Conservation (phyloP, 64 coral and sea anemone species). For the Dendronephthya gigantea region DNA sequence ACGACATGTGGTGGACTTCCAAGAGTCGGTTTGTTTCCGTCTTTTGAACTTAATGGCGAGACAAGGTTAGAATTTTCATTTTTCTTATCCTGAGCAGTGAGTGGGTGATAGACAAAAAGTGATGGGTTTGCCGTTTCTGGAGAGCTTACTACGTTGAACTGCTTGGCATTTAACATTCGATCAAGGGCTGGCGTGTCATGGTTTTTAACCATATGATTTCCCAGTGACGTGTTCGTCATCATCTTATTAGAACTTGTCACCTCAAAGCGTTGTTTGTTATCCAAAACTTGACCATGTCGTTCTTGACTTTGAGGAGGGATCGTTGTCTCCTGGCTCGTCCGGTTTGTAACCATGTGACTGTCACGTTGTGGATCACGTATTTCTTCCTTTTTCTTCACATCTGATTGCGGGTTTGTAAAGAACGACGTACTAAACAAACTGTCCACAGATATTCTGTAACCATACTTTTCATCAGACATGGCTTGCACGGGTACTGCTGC, state of each 20-base stretch:
- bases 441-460: not conserved
- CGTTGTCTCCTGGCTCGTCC: not conserved
- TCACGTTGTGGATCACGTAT: not conserved
- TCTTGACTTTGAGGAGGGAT: not conserved
- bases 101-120: not conserved
- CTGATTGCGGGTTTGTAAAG: not conserved
- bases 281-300: not conserved
- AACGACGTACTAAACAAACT: constrained; percentile 3
- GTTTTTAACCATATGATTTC: no score
- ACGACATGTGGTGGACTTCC: not conserved
- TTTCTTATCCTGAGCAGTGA: not conserved
- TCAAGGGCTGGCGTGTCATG: no score
- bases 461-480: not conserved
- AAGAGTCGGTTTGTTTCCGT: not conserved
- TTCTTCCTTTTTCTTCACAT: not conserved
- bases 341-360: not conserved
- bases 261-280: not conserved
- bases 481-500: not conserved
- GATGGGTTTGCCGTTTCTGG: not conserved
- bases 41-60: not conserved
- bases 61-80: not conserved
- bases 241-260: not conserved
- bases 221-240: not conserved
- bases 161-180: not conserved
- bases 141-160: not conserved